Evolutionary conservation across 2,888 invertebrate species (phyloP).

Genomic region (Lysandra coridon): DNA sequence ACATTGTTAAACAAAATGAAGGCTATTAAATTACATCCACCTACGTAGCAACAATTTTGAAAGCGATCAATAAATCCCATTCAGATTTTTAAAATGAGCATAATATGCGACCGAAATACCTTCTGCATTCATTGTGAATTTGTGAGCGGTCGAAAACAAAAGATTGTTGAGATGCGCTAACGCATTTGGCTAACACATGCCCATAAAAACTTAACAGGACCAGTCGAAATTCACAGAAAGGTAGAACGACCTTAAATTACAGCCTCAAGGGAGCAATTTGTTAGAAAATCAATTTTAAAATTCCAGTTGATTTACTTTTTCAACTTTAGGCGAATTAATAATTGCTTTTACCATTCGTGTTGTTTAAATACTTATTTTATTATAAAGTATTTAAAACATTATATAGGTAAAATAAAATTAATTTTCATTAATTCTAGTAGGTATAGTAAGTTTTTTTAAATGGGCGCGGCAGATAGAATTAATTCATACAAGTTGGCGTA

Average conservation of each 20-base stretch:
- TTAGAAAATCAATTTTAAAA: background rate
- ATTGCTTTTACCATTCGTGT: background rate
- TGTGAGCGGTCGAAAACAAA: slow-evolving; percentile 49
- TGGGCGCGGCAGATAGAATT: too few species aligned
- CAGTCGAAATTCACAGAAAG: slow-evolving; percentile 51
- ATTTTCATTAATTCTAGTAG: too few species aligned
- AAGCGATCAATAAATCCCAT: slow-evolving; percentile 45
- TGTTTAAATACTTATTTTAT: background rate
- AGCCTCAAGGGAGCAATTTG: slow-evolving; percentile 30
- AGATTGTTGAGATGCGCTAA: slow-evolving; percentile 48
- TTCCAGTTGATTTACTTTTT: background rate
- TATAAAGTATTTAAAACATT: too few species aligned
- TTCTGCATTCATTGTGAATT: slow-evolving; percentile 54
- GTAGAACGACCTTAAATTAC: slow-evolving; percentile 41
- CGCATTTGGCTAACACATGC: slow-evolving; percentile 70
- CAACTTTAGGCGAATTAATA: background rate
- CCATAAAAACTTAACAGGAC: slow-evolving; percentile 56
- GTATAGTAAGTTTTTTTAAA: too few species aligned
- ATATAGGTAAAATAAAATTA: too few species aligned
- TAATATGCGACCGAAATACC: slow-evolving; percentile 50
- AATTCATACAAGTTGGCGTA: too few species aligned
- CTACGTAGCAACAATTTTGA: slow-evolving; percentile 40
- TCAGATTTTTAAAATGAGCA: slow-evolving; percentile 48
- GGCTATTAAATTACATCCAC: slow-evolving; percentile 41
- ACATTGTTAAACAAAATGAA: slow-evolving; percentile 28